Evolutionary conservation across 1,140 invertebrate species (phyloP).

Genomic region (Caenorhabditis briggsae): DNA sequence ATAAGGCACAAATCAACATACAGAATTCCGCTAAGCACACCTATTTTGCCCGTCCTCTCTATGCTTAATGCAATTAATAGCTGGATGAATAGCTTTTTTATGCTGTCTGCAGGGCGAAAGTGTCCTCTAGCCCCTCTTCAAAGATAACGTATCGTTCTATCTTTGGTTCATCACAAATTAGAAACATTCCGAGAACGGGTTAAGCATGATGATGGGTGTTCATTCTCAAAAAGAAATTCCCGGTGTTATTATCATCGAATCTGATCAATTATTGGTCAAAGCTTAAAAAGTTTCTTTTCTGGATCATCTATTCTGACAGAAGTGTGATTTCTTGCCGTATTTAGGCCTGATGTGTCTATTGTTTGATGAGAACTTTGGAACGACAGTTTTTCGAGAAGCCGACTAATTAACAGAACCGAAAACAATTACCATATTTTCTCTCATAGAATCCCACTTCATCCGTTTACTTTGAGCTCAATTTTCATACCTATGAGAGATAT

Average conservation of each 20-base stretch:
- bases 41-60: neutral
- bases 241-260: neutral
- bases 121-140: neutral
- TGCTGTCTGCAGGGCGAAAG: neutral
- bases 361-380: too few relatives aligned
- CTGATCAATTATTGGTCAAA: slow-evolving; percentile 2
- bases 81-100: slow-evolving; percentile 44
- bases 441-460: too few relatives aligned
- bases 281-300: neutral
- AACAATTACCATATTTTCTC: too few relatives aligned
- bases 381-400: too few relatives aligned
- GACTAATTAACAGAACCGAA: too few relatives aligned
- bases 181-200: neutral
- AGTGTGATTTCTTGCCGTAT: neutral
- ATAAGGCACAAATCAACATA: slow-evolving; percentile 38
- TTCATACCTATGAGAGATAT: too few relatives aligned
- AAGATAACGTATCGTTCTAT: neutral
- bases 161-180: neutral
- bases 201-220: neutral
- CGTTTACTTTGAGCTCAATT: too few relatives aligned
- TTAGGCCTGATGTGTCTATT: too few relatives aligned
- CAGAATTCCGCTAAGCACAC: slow-evolving; percentile 5
- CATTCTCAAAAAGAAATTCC: neutral
- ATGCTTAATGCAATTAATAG: slow-evolving; percentile 38
- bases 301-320: neutral